These are phyloP conservation scores for Ibycter americanus DNA, from an alignment of 2,797 vertebrate species.

Conservation along the genomic window DNA sequence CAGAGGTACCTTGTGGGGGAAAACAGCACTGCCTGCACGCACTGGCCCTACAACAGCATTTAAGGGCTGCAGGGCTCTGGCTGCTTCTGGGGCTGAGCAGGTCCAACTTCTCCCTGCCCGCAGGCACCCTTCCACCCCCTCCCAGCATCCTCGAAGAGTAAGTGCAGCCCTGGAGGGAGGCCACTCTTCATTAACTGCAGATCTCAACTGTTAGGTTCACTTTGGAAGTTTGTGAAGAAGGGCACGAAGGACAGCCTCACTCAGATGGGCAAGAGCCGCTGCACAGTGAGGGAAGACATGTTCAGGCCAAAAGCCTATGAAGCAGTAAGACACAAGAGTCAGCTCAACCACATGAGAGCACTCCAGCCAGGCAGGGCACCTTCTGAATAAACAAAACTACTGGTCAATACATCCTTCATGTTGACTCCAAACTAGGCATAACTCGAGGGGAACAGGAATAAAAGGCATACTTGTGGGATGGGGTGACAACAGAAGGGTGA, in stretches of 20 bases:
- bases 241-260: background rate
- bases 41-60: background rate
- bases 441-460: background rate
- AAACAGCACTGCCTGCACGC: fast-evolving
- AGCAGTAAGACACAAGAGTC: background rate
- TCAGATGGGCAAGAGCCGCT: background rate
- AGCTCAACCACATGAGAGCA: background rate
- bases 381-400: background rate
- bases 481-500: background rate
- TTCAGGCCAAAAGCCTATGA: background rate
- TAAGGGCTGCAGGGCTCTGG: background rate
- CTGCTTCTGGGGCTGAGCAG: background rate
- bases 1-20: fast-evolving
- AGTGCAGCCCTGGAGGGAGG: background rate
- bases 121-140: background rate
- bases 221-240: background rate
- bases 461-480: background rate
- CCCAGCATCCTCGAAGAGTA: background rate
- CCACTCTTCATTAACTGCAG: background rate
- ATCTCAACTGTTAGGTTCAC: background rate
- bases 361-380: background rate
- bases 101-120: background rate
- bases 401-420: background rate
- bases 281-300: background rate
- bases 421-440: background rate